Base-by-base conservation (phyloP, 2,888 invertebrate genomes). In the Microctonus aethiopoides region DNA sequence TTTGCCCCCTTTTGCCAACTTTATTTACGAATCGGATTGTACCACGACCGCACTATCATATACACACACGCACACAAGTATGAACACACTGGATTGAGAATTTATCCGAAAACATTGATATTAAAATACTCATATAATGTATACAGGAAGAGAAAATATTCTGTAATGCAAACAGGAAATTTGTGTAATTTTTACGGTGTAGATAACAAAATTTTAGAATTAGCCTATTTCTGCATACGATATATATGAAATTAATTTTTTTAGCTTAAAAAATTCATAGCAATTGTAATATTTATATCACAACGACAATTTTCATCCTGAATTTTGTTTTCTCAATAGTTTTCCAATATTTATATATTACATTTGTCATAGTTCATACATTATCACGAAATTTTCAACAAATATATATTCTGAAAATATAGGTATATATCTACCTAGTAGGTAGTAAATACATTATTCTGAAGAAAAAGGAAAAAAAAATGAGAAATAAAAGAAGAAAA, bases 1-100 rank as follows among this genome's bases (percentile, higher is more conserved):
- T 84, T 83, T 81, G 80, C 81, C 79, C 78, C 77, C 73, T 68
- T 41, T 81, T 83, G 82, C 83, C 81, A 81, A 83, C 83, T 84
- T 84, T 83, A 84, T 84, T 84, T 84, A 83, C 81, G 83, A 83
- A 84, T 83, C 79, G 70, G 36, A 56, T 52, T 64, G 65, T 65
- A 36, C 46, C 46, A 16, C 36, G 36, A 65, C 39, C 54, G 39
- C 65, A 65, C 29, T 22, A 59, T 36, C 20, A 10, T 32, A 20
- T 59, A 34, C 32, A 64, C 64, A 46, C 46, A 46, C 16, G 46
- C 46, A 46, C 46, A 46, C 20, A n/a, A 16, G 16, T 5, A 46
- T 39, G n/a, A n/a, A 39, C 39, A 16, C 46, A n/a, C 7, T 5
- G 46, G 16, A 46, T 46, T 16, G 36, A 36, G 54, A 54, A 65